Conservation (phyloP, 1,140 invertebrate genomes). For the Nephotettix cincticeps region DNA sequence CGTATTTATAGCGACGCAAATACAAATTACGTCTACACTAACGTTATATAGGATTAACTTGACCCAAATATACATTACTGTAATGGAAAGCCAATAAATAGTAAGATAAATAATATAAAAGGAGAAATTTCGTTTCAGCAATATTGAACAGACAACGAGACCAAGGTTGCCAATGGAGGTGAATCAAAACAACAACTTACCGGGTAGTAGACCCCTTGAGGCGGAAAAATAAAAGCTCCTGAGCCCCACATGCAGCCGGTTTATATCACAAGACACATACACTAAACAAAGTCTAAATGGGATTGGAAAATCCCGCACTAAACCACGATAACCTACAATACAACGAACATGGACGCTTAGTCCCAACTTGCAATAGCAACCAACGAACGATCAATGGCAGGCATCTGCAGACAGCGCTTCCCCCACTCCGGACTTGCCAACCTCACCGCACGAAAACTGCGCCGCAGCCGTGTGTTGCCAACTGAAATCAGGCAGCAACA, state of each 20-base stretch:
- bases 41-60: too few relatives aligned
- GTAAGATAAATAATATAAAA: too few relatives aligned
- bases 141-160: too few relatives aligned
- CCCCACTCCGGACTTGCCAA: not conserved
- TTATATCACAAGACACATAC: conserved; percentile 50
- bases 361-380: not conserved
- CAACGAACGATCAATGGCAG: not conserved
- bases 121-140: too few relatives aligned
- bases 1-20: too few relatives aligned
- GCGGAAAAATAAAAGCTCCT: conserved; percentile 88
- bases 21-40: too few relatives aligned
- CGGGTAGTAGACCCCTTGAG: conserved; percentile 91
- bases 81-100: too few relatives aligned
- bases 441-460: not conserved
- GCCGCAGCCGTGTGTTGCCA: not conserved
- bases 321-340: not conserved
- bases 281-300: conserved; percentile 10
- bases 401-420: not conserved
- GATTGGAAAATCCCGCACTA: conserved; percentile 7
- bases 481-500: not conserved
- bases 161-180: too few relatives aligned
- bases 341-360: not conserved
- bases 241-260: conserved; percentile 92
- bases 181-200: conserved; percentile 59
- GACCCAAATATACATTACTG: too few relatives aligned